A percentile compares a stretch with the other conserved stretches of the same genome.
phyloP scores from a whole-genome alignment of 2,888 invertebrate genomes.

The Miltochrista miniata region DNA sequence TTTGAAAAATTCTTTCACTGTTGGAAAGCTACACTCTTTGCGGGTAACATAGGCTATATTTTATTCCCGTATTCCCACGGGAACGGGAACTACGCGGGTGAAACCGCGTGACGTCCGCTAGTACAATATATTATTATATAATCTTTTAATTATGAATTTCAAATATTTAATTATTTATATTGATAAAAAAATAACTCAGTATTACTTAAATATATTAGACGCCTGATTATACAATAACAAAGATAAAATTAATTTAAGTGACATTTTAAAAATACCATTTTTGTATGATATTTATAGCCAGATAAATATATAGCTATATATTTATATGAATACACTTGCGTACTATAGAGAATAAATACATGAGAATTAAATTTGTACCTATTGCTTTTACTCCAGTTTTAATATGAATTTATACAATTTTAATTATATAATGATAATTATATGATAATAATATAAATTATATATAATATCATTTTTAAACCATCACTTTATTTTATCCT shows the following conservation, averaged over 20 bases:
- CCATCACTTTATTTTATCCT: too few relatives aligned
- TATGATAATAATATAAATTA: not conserved
- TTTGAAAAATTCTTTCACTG: too few relatives aligned
- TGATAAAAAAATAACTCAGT: not conserved
- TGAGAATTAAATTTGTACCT: not conserved
- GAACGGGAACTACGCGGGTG: too few relatives aligned
- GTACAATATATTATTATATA: not conserved
- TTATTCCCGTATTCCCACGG: too few relatives aligned
- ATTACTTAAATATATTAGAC: not conserved
- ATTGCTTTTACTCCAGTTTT: slow-evolving; percentile 7
- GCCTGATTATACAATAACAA: not conserved
- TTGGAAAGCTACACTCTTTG: too few relatives aligned
- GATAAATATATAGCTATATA: not conserved
- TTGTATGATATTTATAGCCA: slow-evolving; percentile 1
- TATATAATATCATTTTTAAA: not conserved
- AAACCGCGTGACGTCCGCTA: too few relatives aligned
- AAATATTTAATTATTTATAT: not conserved
- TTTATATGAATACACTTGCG: not conserved
- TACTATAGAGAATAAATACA: slow-evolving; percentile 1
- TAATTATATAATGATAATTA: not conserved
- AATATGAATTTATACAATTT: not conserved
- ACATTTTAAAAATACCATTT: not conserved
- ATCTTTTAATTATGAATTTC: not conserved
- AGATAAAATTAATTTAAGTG: not conserved
- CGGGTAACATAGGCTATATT: too few relatives aligned